Conservation (phyloP, 1,140 invertebrate genomes). For the Ooceraea biroi region DNA sequence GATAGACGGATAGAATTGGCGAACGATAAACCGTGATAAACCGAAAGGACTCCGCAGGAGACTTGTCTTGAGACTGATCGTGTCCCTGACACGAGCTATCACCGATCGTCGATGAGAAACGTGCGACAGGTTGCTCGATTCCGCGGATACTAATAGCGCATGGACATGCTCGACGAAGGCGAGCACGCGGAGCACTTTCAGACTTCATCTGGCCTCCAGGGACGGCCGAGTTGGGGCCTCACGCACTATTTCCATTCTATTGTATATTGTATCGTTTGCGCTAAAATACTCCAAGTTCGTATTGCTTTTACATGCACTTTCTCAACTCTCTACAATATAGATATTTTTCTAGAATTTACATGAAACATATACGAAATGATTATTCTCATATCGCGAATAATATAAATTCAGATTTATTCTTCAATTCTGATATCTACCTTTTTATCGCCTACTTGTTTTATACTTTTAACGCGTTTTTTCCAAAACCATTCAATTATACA, state of each 20-base stretch:
- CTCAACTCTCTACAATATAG: neutral
- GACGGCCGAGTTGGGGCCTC: conserved; percentile 56
- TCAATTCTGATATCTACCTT: neutral
- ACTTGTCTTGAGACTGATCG: conserved; percentile 22
- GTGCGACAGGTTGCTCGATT: conserved; percentile 77
- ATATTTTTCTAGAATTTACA: neutral
- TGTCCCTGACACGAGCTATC: conserved; percentile 31
- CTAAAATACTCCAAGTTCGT: neutral
- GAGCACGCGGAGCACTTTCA: conserved; percentile 81
- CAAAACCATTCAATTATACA: too few relatives aligned
- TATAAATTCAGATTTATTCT: neutral
- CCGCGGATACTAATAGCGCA: conserved; percentile 81
- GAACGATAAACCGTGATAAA: neutral
- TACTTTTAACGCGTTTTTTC: too few relatives aligned
- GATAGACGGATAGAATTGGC: too few relatives aligned
- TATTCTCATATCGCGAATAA: neutral
- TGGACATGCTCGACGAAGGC: conserved; percentile 76
- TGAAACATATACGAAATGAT: neutral
- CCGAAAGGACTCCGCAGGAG: neutral
- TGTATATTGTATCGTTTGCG: too few relatives aligned
- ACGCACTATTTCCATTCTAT: neutral
- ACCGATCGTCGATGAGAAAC: conserved; percentile 64
- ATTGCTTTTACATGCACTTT: neutral
- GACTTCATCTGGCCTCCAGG: conserved; percentile 72
- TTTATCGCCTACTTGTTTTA: neutral